Conservation (phyloP, 2,797 vertebrate genomes). For the Hemitrygon akajei region DNA sequence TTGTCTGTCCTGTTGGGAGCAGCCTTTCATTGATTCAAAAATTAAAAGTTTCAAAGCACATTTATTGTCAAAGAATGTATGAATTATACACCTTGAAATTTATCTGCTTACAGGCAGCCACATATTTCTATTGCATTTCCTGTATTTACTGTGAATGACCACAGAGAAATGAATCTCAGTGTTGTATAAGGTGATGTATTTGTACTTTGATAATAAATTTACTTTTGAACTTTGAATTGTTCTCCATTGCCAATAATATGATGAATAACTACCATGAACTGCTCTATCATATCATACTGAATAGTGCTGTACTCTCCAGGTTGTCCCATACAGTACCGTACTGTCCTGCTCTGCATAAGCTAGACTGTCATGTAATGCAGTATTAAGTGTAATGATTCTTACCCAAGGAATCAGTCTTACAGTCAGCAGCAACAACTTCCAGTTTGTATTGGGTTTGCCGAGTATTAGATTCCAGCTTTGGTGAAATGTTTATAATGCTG, state of each 20-base stretch:
- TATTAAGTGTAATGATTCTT: slow-evolving; percentile 19
- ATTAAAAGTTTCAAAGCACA: too few species aligned
- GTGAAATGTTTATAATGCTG: slow-evolving; percentile 69
- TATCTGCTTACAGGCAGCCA: too few species aligned
- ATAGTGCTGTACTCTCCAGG: background rate
- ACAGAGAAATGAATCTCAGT: too few species aligned
- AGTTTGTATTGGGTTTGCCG: slow-evolving; percentile 59
- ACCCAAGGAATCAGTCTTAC: slow-evolving; percentile 64
- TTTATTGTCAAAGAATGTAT: too few species aligned
- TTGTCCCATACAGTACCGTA: background rate
- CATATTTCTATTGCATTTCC: too few species aligned
- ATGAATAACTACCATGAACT: background rate
- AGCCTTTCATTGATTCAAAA: too few species aligned
- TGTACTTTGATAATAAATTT: too few species aligned
- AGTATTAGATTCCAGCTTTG: slow-evolving; percentile 57
- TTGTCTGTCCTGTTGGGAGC: too few species aligned
- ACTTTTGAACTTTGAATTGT: background rate
- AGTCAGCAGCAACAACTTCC: slow-evolving; percentile 65
- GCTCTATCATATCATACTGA: background rate
- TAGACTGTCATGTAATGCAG: background rate
- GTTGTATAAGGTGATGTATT: too few species aligned
- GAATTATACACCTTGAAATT: too few species aligned
- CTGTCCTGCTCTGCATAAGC: background rate
- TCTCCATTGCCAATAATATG: too few species aligned
- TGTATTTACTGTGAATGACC: background rate